phyloP scores from a whole-genome alignment of 2,888 invertebrate genomes.

The Drosophila demipolita region DNA sequence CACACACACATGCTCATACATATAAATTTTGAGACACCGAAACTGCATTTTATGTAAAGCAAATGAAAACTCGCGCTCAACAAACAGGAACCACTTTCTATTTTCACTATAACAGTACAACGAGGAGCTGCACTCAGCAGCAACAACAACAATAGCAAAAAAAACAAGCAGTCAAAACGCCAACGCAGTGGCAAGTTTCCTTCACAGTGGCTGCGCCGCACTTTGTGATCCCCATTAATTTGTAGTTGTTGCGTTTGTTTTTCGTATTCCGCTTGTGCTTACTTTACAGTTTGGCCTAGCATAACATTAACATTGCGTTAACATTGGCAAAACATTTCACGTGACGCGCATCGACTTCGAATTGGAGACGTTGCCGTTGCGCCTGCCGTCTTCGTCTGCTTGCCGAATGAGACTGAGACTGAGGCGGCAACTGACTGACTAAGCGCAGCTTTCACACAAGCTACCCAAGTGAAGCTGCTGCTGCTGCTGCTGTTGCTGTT shows the following conservation, averaged over 20 bases:
- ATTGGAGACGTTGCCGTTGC: slow-evolving; percentile 47
- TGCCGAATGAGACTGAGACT: slow-evolving; percentile 55
- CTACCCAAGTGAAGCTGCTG: slow-evolving; percentile 54
- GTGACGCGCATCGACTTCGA: slow-evolving; percentile 46
- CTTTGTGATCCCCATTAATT: slow-evolving; percentile 70
- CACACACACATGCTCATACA: slow-evolving; percentile 23
- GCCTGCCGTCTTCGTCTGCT: slow-evolving; percentile 61
- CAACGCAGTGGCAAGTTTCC: slow-evolving; percentile 68
- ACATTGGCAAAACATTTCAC: slow-evolving; percentile 72
- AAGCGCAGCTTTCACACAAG: slow-evolving; percentile 75
- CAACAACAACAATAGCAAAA: slow-evolving; percentile 20
- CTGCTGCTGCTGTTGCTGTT: slow-evolving; percentile 8
- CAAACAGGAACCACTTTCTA: slow-evolving; percentile 84
- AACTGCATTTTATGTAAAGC: slow-evolving; percentile 77
- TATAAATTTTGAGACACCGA: slow-evolving; percentile 26
- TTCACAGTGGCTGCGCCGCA: slow-evolving; percentile 67
- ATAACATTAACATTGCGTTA: slow-evolving; percentile 63
- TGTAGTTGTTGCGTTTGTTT: slow-evolving; percentile 34
- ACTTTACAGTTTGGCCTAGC: slow-evolving; percentile 65
- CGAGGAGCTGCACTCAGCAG: slow-evolving; percentile 47
- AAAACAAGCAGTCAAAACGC: slow-evolving; percentile 42
- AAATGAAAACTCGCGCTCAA: slow-evolving; percentile 76
- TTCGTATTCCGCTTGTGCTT: slow-evolving; percentile 47
- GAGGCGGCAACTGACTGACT: slow-evolving; percentile 45
- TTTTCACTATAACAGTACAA: slow-evolving; percentile 83